Evolutionary conservation across 1,140 invertebrate genomes (phyloP).

Genomic region (Sminthurinus signatus): DNA sequence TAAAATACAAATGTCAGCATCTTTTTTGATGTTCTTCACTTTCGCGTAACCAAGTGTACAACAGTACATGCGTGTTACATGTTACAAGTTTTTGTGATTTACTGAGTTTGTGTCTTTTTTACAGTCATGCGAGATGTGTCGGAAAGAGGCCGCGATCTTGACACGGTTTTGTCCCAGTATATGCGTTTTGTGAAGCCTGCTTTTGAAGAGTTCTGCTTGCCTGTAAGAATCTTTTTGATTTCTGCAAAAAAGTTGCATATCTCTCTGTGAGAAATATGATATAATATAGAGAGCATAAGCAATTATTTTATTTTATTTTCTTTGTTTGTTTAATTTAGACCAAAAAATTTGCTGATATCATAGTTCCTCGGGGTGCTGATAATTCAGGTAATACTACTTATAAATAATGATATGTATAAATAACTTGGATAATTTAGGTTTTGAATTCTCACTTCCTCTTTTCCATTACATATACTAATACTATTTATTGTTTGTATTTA

Average conservation of each 20-base stretch:
- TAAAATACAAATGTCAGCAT: too few relatives aligned
- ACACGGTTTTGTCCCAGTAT: conserved; percentile 92
- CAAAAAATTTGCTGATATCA: conserved; percentile 99
- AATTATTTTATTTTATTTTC: background rate
- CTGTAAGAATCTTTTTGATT: conserved; percentile 55
- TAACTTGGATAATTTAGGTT: too few relatives aligned
- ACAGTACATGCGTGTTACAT: too few relatives aligned
- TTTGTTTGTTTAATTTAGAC: conserved; percentile 56
- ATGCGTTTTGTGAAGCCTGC: conserved; percentile 97
- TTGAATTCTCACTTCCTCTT: too few relatives aligned
- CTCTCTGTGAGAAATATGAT: background rate
- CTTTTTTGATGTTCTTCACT: too few relatives aligned
- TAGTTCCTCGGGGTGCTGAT: conserved; percentile 94
- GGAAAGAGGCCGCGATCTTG: conserved; percentile 86
- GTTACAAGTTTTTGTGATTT: too few relatives aligned
- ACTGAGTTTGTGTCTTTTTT: too few relatives aligned
- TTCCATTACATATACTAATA: too few relatives aligned
- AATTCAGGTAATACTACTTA: conserved; percentile 65
- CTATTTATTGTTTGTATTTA: too few relatives aligned
- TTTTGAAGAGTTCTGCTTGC: conserved; percentile 98
- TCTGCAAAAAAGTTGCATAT: background rate
- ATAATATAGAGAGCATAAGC: background rate
- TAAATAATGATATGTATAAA: too few relatives aligned
- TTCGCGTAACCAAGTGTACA: too few relatives aligned
- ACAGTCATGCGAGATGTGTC: conserved; percentile 88